Evolutionary conservation across 2,888 invertebrate species (phyloP).

Genomic region (Phlogophora meticulosa): DNA sequence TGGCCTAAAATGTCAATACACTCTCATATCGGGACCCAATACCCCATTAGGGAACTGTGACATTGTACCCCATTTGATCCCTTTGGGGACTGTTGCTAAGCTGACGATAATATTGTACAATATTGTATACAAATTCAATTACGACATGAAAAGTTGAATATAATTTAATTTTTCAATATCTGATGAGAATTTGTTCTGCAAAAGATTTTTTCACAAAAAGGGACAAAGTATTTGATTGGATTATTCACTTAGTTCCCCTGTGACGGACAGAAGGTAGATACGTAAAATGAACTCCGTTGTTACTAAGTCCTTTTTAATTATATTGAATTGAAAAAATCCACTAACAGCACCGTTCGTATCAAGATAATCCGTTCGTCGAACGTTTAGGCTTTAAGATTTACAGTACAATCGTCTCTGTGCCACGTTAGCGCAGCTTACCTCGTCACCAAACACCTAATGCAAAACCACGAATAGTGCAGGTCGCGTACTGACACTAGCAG

Average conservation of each 20-base stretch:
- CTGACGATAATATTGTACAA: slow-evolving; percentile 3
- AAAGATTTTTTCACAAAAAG: slow-evolving; percentile 25
- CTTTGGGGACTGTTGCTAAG: slow-evolving; percentile 11
- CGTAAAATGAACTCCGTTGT: neutral
- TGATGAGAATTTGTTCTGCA: slow-evolving; percentile 8
- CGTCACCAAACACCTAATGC: too few species aligned
- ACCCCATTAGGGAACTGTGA: slow-evolving; percentile 21
- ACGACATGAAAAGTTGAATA: slow-evolving; percentile 31
- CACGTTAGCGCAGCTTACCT: too few species aligned
- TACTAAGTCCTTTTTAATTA: neutral
- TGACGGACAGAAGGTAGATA: slow-evolving; percentile 1
- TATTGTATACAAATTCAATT: slow-evolving; percentile 29
- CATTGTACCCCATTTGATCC: slow-evolving; percentile 13
- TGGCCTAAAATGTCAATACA: slow-evolving; percentile 4
- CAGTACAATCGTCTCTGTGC: too few species aligned
- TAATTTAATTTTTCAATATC: slow-evolving; percentile 38
- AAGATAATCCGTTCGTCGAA: too few species aligned
- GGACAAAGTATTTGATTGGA: slow-evolving; percentile 42
- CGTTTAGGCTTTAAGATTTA: too few species aligned
- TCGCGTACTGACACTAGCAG: too few species aligned
- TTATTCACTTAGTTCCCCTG: slow-evolving; percentile 30
- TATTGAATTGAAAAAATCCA: too few species aligned
- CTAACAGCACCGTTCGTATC: too few species aligned
- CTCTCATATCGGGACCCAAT: neutral
- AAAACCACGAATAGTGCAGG: too few species aligned